These are phyloP conservation scores for Lordiphosa collinella DNA, from an alignment of 1,140 invertebrate species.

Conservation along the genomic window DNA sequence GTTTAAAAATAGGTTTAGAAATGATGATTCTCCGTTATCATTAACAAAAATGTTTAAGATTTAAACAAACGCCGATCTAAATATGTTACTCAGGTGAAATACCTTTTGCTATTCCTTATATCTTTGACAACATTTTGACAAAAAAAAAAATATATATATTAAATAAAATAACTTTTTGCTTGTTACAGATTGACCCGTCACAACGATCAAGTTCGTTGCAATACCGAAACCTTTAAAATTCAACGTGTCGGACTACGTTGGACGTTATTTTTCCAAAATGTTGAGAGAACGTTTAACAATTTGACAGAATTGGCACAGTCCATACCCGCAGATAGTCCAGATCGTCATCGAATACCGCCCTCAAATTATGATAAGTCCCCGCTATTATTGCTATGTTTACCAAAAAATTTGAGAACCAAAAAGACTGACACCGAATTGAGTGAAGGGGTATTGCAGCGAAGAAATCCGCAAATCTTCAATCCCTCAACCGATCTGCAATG, in stretches of 20 bases:
- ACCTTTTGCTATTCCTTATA: no score
- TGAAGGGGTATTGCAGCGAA: conserved; percentile 56
- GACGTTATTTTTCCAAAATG: conserved; percentile 30
- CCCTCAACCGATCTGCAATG: conserved; percentile 83
- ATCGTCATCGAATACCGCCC: conserved; percentile 84
- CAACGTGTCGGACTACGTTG: conserved; percentile 64
- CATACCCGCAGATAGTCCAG: conserved; percentile 47
- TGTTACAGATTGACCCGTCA: conserved; percentile 20
- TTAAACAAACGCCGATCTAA: no score
- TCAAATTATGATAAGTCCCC: conserved; percentile 92
- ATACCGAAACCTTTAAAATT: conserved; percentile 86
- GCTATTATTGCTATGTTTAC: conserved; percentile 84
- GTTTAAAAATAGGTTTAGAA: no score
- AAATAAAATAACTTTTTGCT: no score
- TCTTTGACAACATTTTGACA: no score
- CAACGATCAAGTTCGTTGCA: conserved; percentile 76
- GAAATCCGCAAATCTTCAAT: conserved; percentile 71
- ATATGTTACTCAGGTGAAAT: no score
- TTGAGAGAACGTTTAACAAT: conserved; percentile 39
- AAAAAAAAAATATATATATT: no score
- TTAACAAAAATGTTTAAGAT: no score
- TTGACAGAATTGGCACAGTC: conserved; percentile 57
- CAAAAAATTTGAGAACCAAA: conserved; percentile 75
- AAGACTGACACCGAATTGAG: conserved; percentile 72
- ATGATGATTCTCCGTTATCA: no score